Percentiles rank a stretch among this genome's conserved stretches.
Conservation (phyloP, 1,140 invertebrate genomes). For the Apis mellifera region DNA sequence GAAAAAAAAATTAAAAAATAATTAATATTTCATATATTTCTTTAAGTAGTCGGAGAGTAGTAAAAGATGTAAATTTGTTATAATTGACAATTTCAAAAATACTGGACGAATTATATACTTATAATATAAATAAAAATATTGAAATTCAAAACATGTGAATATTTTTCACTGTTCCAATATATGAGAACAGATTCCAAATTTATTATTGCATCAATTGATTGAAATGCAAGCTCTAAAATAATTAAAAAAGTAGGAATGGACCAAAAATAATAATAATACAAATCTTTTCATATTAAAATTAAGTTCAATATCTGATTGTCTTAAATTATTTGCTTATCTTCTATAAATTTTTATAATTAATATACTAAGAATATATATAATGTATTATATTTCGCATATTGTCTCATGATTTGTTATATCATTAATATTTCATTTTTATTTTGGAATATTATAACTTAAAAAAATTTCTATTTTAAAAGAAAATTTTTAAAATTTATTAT, state of each 20-base stretch:
- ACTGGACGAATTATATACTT: neutral
- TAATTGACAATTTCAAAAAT: neutral
- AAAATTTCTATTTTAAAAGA: neutral
- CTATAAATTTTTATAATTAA: neutral
- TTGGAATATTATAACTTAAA: neutral
- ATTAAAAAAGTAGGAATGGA: constrained; percentile 48
- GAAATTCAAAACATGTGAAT: constrained; percentile 10
- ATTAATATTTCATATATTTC: neutral
- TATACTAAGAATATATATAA: neutral
- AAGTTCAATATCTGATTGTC: neutral
- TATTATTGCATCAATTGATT: constrained; percentile 19
- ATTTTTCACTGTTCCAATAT: constrained; percentile 30
- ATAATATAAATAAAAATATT: neutral
- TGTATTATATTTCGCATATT: constrained; percentile 7
- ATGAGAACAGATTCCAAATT: constrained; percentile 11
- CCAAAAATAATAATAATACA: constrained; percentile 15
- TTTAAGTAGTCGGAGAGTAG: neutral
- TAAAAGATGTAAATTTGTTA: neutral
- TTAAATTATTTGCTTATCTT: constrained; percentile 1
- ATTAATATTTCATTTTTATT: neutral
- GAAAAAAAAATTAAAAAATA: neutral
- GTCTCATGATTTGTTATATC: neutral
- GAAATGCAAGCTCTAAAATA: constrained; percentile 46
- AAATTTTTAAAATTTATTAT: neutral
- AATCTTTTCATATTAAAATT: constrained; percentile 24